Conservation (phyloP, 2,888 invertebrate genomes). For the Xestoiulus laeticollis region DNA sequence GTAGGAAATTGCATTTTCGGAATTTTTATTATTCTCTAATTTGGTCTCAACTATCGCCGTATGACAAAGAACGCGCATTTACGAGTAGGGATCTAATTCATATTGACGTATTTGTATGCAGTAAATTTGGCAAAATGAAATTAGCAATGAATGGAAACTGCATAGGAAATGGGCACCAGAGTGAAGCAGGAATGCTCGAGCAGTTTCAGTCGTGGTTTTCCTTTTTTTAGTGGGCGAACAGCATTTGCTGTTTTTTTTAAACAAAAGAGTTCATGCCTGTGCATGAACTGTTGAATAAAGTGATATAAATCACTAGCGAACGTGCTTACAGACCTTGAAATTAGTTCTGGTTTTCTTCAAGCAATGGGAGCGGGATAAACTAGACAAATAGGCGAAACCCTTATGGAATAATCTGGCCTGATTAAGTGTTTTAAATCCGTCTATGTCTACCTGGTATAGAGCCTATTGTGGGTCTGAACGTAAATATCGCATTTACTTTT, state of each 20-base stretch:
- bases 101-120: not conserved
- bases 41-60: not conserved
- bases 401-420: constrained; percentile 7
- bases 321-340: constrained; percentile 39
- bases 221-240: constrained; percentile 31
- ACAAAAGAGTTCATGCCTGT: constrained; percentile 41
- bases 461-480: not conserved
- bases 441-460: not conserved
- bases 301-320: constrained; percentile 34
- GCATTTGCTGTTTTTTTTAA: constrained; percentile 17
- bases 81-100: not conserved
- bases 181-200: constrained; percentile 16
- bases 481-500: too few species aligned
- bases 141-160: not conserved
- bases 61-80: not conserved
- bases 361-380: constrained; percentile 36
- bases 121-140: not conserved
- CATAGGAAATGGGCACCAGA: constrained; percentile 27
- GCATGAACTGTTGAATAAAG: constrained; percentile 35
- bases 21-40: not conserved
- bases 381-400: constrained; percentile 30
- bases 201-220: constrained; percentile 23
- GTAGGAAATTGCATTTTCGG: not conserved
- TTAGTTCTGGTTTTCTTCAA: constrained; percentile 39
- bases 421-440: not conserved